phyloP scores from a whole-genome alignment of 2,888 invertebrate species.

The Parnassius apollo region DNA sequence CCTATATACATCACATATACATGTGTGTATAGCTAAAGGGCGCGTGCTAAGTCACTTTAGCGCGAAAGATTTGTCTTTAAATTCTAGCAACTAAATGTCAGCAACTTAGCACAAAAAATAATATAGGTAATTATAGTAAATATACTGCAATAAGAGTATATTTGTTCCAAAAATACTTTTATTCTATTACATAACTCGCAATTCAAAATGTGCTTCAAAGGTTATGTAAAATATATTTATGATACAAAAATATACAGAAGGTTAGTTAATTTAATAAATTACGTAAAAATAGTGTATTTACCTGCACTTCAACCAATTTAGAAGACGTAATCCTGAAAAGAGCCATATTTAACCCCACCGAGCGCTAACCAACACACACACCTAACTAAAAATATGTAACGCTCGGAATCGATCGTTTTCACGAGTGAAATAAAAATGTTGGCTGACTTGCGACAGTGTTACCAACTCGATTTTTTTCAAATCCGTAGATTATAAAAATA shows the following conservation, averaged over 20 bases:
- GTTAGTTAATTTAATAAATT: too few species aligned
- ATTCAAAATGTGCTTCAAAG: constrained; percentile 41
- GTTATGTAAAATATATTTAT: constrained; percentile 34
- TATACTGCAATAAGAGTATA: not conserved
- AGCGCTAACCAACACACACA: constrained; percentile 54
- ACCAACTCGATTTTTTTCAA: not conserved
- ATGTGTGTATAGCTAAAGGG: not conserved
- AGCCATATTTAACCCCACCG: constrained; percentile 80
- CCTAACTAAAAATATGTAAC: constrained; percentile 45
- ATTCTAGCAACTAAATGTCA: not conserved
- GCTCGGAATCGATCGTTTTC: constrained; percentile 62
- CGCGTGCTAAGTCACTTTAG: constrained; percentile 12
- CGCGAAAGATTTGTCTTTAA: constrained; percentile 1
- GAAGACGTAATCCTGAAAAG: constrained; percentile 84
- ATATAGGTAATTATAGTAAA: not conserved
- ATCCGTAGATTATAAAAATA: not conserved
- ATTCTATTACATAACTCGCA: constrained; percentile 43
- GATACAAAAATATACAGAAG: constrained; percentile 22
- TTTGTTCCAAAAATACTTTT: constrained; percentile 21
- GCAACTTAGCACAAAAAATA: not conserved
- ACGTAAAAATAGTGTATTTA: constrained; percentile 44
- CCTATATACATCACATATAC: too few species aligned
- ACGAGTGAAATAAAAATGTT: constrained; percentile 32
- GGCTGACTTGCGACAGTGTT: not conserved
- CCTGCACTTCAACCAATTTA: constrained; percentile 84